A percentile compares a stretch with the other conserved stretches of the same genome.
These are phyloP conservation scores for Germaria angustata DNA, from an alignment of 2,888 invertebrate genomes.

Conservation along the genomic window DNA sequence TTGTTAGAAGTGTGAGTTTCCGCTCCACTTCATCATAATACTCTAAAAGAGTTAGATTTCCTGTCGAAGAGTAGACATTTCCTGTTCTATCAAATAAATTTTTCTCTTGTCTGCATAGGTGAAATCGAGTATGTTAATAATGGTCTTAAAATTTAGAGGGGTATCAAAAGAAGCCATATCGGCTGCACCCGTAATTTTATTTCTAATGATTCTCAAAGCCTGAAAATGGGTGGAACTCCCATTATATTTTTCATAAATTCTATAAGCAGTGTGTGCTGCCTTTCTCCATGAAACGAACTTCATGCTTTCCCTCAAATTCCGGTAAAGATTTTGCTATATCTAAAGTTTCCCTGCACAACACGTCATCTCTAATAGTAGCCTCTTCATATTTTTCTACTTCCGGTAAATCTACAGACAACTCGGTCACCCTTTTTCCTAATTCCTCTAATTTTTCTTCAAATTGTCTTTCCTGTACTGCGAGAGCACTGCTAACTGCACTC, in stretches of 20 bases:
- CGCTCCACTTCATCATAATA: too few relatives aligned
- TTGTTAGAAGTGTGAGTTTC: too few relatives aligned
- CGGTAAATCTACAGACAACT: too few relatives aligned
- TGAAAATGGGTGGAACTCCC: conserved; percentile 28
- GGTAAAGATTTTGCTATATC: too few relatives aligned
- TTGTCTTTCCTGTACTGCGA: conserved; percentile 21
- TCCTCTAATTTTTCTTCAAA: conserved; percentile 21
- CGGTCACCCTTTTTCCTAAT: too few relatives aligned
- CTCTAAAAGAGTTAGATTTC: too few relatives aligned
- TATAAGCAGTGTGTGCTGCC: conserved; percentile 45
- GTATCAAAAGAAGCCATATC: conserved; percentile 10
- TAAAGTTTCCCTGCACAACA: too few relatives aligned
- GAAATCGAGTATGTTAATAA: conserved; percentile 8
- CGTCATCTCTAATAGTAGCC: too few relatives aligned
- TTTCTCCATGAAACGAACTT: conserved; percentile 26
- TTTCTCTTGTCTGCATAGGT: conserved; percentile 5
- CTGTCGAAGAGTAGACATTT: too few relatives aligned
- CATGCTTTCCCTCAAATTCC: conserved; percentile 17
- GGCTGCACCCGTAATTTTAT: neutral
- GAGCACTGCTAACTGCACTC: conserved; percentile 34
- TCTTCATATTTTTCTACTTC: too few relatives aligned
- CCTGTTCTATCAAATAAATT: too few relatives aligned
- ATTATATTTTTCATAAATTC: too few relatives aligned
- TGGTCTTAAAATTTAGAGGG: conserved; percentile 10
- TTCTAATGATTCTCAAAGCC: neutral